Evolutionary conservation across 2,888 invertebrate species (phyloP).

Genomic region (Dexiosoma caninum): DNA sequence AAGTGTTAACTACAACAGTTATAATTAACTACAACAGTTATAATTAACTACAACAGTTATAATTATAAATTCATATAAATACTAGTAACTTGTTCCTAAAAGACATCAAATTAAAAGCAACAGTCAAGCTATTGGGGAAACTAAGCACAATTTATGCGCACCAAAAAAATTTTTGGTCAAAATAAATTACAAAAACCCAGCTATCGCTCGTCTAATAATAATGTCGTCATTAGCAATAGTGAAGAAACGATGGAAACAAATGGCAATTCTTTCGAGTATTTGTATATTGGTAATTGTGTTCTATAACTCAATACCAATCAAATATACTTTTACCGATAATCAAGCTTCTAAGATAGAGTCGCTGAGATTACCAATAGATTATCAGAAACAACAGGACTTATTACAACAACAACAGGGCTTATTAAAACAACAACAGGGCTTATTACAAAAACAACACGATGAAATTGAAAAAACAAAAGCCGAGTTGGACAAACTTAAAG

Average conservation of each 20-base stretch:
- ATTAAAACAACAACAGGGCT: constrained; percentile 66
- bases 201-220: constrained; percentile 14
- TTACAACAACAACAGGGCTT: no score
- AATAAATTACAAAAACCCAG: neutral
- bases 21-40: no score
- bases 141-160: constrained; percentile 10
- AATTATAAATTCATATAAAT: constrained; percentile 43
- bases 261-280: constrained; percentile 64
- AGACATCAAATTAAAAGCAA: neutral
- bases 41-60: no score
- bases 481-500: constrained; percentile 84
- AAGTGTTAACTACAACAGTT: no score
- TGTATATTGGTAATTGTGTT: constrained; percentile 68
- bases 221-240: constrained; percentile 69
- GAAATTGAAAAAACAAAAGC: constrained; percentile 82
- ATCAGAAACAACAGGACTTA: constrained; percentile 66
- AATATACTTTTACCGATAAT: neutral
- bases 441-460: constrained; percentile 69
- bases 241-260: constrained; percentile 71
- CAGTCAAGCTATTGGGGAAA: constrained; percentile 13
- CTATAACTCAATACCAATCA: constrained; percentile 66
- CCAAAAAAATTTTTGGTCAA: neutral
- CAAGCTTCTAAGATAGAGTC: constrained; percentile 15
- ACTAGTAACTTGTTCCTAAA: constrained; percentile 36
- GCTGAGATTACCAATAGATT: constrained; percentile 64